Percentiles rank a stretch among this genome's conserved stretches.
Conservation (phyloP, 2,797 vertebrate species). For the Phyllotis vaccarum region DNA sequence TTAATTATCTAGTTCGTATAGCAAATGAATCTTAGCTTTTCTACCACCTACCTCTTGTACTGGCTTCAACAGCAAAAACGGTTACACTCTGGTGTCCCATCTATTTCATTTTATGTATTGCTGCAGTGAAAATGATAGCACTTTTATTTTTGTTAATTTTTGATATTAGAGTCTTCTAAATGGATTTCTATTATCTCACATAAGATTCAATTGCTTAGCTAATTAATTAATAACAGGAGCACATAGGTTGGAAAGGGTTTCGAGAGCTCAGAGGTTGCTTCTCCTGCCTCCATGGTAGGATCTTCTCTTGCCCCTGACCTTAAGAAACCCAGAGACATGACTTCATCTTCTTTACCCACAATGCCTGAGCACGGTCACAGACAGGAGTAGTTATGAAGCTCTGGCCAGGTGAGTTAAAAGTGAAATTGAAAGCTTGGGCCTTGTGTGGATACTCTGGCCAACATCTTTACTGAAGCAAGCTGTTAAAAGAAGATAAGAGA, state of each 20-base stretch:
- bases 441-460: background rate
- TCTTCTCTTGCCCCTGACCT: conserved; percentile 33
- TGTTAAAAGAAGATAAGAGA: background rate
- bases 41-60: background rate
- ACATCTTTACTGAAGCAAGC: background rate
- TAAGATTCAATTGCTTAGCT: conserved; percentile 46
- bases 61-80: background rate
- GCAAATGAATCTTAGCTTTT: background rate
- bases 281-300: background rate
- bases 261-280: conserved; percentile 7
- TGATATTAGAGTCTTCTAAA: conserved; percentile 34
- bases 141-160: conserved; percentile 48
- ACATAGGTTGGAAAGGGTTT: background rate
- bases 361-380: background rate
- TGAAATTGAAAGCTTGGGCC: conserved; percentile 19
- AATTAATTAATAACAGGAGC: background rate
- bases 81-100: background rate
- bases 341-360: conserved; percentile 1
- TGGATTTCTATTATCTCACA: background rate
- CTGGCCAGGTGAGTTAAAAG: conserved; percentile 20
- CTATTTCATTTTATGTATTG: conserved; percentile 42
- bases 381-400: background rate
- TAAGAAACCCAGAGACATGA: conserved; percentile 27
- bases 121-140: background rate
- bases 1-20: background rate